Percentiles rank a stretch among this genome's conserved stretches.
Evolutionary conservation across 2,113 vertebrate genomes (phyloP).

Genomic region (Chloebia gouldiae): DNA sequence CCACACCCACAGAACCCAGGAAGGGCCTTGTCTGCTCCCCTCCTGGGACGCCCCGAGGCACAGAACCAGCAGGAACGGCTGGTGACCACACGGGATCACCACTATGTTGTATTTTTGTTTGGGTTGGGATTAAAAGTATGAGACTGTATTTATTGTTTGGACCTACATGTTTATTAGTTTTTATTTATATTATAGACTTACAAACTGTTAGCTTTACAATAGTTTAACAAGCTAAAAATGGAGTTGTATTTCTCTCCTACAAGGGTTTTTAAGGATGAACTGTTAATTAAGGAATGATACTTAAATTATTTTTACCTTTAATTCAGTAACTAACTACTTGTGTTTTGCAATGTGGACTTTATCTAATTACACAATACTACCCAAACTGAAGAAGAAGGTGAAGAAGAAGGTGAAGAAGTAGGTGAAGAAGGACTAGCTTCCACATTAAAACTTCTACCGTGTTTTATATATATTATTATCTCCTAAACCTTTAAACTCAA

Average conservation of each 20-base stretch:
- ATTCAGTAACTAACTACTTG: background rate
- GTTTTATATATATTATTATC: background rate
- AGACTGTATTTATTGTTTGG: too few relatives aligned
- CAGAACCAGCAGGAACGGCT: background rate
- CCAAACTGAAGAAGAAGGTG: too few relatives aligned
- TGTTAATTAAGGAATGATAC: background rate
- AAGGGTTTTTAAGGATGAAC: background rate
- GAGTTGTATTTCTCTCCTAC: background rate
- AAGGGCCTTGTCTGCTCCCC: background rate
- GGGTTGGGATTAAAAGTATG: too few relatives aligned
- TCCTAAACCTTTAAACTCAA: background rate
- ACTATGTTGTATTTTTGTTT: too few relatives aligned
- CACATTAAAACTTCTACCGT: background rate
- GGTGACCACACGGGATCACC: too few relatives aligned
- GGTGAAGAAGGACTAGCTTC: background rate
- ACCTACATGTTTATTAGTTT: too few relatives aligned
- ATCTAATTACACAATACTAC: background rate
- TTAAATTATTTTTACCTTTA: background rate
- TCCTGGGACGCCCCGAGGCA: background rate
- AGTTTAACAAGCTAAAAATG: too few relatives aligned
- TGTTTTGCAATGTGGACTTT: background rate
- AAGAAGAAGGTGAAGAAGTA: background rate
- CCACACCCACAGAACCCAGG: fast-evolving
- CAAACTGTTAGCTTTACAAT: too few relatives aligned
- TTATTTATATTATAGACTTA: too few relatives aligned